Evolutionary conservation across 2,888 invertebrate genomes (phyloP).

Genomic region (Noctua fimbriata): DNA sequence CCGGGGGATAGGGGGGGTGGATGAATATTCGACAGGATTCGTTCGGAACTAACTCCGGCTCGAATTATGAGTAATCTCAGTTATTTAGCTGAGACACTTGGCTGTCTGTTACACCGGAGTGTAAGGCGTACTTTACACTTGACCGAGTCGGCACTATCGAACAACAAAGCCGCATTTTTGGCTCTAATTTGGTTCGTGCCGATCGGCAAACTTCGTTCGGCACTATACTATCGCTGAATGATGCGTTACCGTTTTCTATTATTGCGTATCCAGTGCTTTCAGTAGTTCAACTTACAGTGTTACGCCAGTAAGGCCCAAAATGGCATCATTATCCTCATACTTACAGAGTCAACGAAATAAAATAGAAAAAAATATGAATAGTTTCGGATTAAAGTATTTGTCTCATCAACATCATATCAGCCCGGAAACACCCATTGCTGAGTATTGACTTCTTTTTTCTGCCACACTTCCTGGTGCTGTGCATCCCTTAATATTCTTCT

Average conservation of each 20-base stretch:
- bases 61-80: conserved; percentile 60
- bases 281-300: background rate
- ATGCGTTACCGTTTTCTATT: background rate
- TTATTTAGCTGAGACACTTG: conserved; percentile 54
- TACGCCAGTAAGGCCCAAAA: background rate
- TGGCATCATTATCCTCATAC: background rate
- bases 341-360: background rate
- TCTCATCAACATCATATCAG: background rate
- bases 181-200: background rate
- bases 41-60: conserved; percentile 49
- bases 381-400: background rate
- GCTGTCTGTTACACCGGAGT: conserved; percentile 41
- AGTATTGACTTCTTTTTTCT: too few species aligned
- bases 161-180: background rate
- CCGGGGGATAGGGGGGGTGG: conserved; percentile 43
- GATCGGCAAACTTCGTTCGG: background rate
- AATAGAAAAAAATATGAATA: background rate
- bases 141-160: too few species aligned
- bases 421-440: too few species aligned
- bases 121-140: background rate
- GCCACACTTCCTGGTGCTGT: too few species aligned
- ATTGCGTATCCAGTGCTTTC: background rate
- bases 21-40: conserved; percentile 59
- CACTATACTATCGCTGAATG: background rate
- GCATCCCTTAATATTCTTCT: too few species aligned